Conservation (phyloP, 2,888 invertebrate species). For the Eristalis tenax region DNA sequence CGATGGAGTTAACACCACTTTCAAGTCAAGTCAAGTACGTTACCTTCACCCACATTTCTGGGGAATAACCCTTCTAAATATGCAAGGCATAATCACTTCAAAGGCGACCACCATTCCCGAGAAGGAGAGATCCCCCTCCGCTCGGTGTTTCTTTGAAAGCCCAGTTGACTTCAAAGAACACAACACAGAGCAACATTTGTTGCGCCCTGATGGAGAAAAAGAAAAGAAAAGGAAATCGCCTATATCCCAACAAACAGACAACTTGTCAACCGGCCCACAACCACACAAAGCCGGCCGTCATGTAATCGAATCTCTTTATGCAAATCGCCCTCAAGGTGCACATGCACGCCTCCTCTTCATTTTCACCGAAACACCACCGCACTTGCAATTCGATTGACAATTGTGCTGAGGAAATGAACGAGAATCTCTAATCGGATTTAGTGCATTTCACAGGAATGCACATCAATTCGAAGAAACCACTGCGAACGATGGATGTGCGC, state of each 20-base stretch:
- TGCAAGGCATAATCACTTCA: slow-evolving; percentile 9
- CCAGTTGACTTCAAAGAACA: slow-evolving; percentile 55
- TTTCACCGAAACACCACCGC: not conserved
- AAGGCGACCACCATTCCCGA: not conserved
- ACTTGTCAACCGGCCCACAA: slow-evolving; percentile 61
- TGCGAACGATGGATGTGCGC: not conserved
- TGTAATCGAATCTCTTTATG: slow-evolving; percentile 64
- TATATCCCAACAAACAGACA: slow-evolving; percentile 66
- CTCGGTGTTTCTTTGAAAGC: slow-evolving; percentile 22
- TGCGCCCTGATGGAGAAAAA: not conserved
- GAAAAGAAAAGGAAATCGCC: not conserved
- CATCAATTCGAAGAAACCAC: slow-evolving; percentile 17
- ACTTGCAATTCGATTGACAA: slow-evolving; percentile 44
- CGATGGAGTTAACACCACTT: not conserved
- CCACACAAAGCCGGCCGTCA: slow-evolving; percentile 38
- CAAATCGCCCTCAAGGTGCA: slow-evolving; percentile 45
- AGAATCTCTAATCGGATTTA: slow-evolving; percentile 65
- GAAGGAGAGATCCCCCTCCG: not conserved
- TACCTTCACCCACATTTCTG: not conserved
- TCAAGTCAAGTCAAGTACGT: not conserved
- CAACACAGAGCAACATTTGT: not conserved
- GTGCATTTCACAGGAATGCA: slow-evolving; percentile 24
- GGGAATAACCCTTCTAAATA: not conserved
- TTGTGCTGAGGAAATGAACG: slow-evolving; percentile 33
- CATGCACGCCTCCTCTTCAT: not conserved